These are phyloP conservation scores for Lethenteron reissneri DNA, from an alignment of 2,113 vertebrate genomes.

Conservation along the genomic window DNA sequence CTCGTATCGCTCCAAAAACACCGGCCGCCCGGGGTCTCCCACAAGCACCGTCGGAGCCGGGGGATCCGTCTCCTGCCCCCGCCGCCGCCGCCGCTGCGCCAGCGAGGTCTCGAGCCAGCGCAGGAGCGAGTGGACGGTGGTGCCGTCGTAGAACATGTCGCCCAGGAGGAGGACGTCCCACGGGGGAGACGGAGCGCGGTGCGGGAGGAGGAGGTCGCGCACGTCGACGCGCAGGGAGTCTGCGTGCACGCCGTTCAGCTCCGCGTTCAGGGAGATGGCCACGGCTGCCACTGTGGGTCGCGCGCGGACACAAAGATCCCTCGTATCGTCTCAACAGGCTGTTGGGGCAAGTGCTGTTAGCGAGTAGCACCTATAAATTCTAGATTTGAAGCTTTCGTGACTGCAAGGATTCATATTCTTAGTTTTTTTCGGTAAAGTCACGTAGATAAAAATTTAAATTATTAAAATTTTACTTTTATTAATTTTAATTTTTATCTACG, in stretches of 20 bases:
- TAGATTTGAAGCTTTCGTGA: neutral
- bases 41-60: conserved; percentile 30
- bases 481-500: neutral
- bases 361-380: neutral
- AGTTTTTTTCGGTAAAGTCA: neutral
- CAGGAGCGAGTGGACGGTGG: conserved; percentile 41
- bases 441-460: neutral
- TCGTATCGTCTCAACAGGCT: conserved; percentile 2
- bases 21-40: conserved; percentile 60
- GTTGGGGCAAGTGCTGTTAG: neutral
- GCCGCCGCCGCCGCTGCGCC: conserved; percentile 23
- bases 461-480: conserved; percentile 8
- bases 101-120: conserved; percentile 29
- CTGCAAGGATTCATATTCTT: neutral
- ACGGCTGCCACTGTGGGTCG: conserved; percentile 45
- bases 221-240: conserved; percentile 24
- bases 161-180: conserved; percentile 73
- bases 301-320: conserved; percentile 8
- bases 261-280: conserved; percentile 48
- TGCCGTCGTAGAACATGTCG: conserved; percentile 82
- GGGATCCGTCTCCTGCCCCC: conserved; percentile 21
- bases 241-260: conserved; percentile 37
- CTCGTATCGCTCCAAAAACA: conserved; percentile 19
- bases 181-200: conserved; percentile 14
- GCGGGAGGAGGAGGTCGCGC: conserved; percentile 40